Conservation (phyloP, 2,888 invertebrate species). For the Leptothorax acervorum region DNA sequence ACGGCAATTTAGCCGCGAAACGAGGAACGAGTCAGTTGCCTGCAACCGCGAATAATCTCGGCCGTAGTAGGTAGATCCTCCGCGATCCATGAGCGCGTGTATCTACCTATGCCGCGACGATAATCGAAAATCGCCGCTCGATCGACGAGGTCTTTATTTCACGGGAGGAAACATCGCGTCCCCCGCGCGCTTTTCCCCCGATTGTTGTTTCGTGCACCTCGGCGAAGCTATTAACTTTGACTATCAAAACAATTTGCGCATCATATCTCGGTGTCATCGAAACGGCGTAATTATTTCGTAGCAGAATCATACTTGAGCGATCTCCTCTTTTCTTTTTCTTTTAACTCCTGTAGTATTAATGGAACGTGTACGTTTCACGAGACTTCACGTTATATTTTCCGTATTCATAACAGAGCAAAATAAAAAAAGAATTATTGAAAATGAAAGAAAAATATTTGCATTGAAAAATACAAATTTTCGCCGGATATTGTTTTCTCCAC, state of each 20-base stretch:
- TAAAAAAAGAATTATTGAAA: not conserved
- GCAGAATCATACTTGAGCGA: not conserved
- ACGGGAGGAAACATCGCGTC: constrained; percentile 25
- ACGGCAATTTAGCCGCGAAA: constrained; percentile 74
- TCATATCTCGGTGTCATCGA: constrained; percentile 24
- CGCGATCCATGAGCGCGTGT: constrained; percentile 24
- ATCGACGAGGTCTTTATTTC: constrained; percentile 47
- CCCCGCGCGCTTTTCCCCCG: not conserved
- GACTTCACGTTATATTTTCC: not conserved
- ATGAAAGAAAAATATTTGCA: constrained; percentile 42
- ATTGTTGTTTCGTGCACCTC: constrained; percentile 28
- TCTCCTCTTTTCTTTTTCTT: not conserved
- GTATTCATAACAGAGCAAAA: not conserved
- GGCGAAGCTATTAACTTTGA: constrained; percentile 45
- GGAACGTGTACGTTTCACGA: not conserved
- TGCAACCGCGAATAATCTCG: constrained; percentile 64
- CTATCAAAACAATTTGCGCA: constrained; percentile 36
- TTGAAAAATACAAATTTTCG: constrained; percentile 5
- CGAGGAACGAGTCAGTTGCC: constrained; percentile 62
- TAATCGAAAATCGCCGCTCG: constrained; percentile 48
- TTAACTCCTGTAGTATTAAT: not conserved
- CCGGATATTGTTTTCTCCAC: constrained; percentile 1
- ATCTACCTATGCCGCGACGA: constrained; percentile 32
- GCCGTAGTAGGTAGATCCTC: constrained; percentile 59
- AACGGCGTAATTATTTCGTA: constrained; percentile 14